Evolutionary conservation across 2,888 invertebrate species (phyloP).

Genomic region (Andrena fulva): DNA sequence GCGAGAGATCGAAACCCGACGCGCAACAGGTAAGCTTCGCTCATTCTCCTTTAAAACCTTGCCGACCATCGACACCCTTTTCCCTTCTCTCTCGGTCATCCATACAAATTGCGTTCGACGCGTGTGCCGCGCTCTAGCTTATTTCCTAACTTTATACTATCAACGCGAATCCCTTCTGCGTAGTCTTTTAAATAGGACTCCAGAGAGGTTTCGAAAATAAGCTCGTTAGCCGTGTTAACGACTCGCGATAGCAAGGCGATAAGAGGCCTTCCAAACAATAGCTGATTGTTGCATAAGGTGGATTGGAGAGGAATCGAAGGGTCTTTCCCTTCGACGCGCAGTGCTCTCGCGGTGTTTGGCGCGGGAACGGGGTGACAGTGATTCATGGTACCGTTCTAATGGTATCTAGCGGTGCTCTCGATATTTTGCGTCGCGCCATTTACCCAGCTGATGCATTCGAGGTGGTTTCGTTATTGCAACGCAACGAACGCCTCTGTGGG

Average conservation of each 20-base stretch:
- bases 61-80: background rate
- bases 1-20: constrained; percentile 7
- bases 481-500: background rate
- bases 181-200: background rate
- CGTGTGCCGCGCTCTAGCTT: too few species aligned
- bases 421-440: background rate
- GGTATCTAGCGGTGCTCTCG: background rate
- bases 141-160: background rate
- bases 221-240: background rate
- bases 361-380: background rate
- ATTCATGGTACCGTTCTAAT: background rate
- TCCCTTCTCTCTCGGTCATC: background rate
- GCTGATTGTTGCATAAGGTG: background rate
- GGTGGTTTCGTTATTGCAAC: too few species aligned
- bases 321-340: background rate
- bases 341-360: background rate
- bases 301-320: too few species aligned
- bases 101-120: background rate
- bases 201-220: background rate
- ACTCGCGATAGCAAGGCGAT: background rate
- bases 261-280: constrained; percentile 18
- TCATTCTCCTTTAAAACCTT: background rate
- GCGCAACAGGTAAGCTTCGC: constrained; percentile 47
- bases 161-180: background rate
- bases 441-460: too few species aligned